A percentile compares a stretch with the other conserved stretches of the same genome.
These are phyloP conservation scores for Synodontis membranacea DNA, from an alignment of 2,113 vertebrate species.

Conservation along the genomic window DNA sequence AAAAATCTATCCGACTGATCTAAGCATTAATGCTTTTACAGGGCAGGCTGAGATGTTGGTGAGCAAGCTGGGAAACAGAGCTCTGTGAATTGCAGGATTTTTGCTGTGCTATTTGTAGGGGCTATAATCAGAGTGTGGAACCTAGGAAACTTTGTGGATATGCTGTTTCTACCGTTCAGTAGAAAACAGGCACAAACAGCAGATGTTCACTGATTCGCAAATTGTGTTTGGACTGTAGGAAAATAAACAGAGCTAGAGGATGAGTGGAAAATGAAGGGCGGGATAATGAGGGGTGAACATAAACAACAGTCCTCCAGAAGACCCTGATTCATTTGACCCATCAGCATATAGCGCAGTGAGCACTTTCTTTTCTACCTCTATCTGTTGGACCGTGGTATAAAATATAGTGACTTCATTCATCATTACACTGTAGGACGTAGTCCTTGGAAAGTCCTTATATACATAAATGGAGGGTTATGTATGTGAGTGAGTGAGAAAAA, in stretches of 20 bases:
- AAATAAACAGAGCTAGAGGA: conserved; percentile 1
- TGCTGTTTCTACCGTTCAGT: conserved; percentile 1
- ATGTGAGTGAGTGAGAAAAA: background rate
- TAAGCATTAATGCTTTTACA: conserved; percentile 10
- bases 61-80: background rate
- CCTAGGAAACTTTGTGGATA: background rate
- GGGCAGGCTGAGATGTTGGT: background rate
- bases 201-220: conserved; percentile 36
- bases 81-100: conserved; percentile 24
- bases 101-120: background rate
- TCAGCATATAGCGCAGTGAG: background rate
- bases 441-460: background rate
- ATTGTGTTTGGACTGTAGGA: background rate
- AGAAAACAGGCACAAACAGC: conserved; percentile 24
- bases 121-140: background rate
- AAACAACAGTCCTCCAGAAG: background rate
- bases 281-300: background rate
- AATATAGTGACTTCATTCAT: background rate
- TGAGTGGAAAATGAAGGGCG: background rate
- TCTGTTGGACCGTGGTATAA: background rate
- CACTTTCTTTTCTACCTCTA: background rate
- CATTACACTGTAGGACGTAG: background rate
- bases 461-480: background rate
- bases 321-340: background rate
- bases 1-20: background rate